Percentiles rank a stretch among this genome's conserved stretches.
Evolutionary conservation across 2,888 invertebrate genomes (phyloP).

Genomic region (Drosophila suboccidentalis): DNA sequence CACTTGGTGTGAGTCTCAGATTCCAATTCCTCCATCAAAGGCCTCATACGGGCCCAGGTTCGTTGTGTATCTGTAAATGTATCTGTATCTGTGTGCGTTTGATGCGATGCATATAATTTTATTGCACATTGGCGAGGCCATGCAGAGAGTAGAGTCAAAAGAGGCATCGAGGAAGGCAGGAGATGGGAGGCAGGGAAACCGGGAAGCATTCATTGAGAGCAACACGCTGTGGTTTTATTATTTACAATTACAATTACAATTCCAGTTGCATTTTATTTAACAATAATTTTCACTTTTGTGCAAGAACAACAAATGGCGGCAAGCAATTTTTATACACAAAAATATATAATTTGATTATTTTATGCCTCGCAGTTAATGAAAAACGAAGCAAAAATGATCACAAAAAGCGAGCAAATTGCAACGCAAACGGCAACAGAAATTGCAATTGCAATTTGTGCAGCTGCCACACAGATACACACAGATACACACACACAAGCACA

Average conservation of each 20-base stretch:
- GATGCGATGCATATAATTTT: constrained; percentile 76
- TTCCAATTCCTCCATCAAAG: constrained; percentile 67
- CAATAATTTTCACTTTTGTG: constrained; percentile 67
- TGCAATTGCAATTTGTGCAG: constrained; percentile 76
- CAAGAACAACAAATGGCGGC: constrained; percentile 37
- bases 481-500: constrained; percentile 6
- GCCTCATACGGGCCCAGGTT: constrained; percentile 20
- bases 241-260: constrained; percentile 78
- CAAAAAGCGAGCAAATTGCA: constrained; percentile 58
- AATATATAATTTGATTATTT: constrained; percentile 84
- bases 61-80: background rate
- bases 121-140: constrained; percentile 62
- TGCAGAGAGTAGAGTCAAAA: constrained; percentile 4
- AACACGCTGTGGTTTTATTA: constrained; percentile 83
- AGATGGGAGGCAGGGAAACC: constrained; percentile 6
- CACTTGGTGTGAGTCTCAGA: constrained; percentile 32
- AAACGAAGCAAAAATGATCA: constrained; percentile 38
- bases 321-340: constrained; percentile 44
- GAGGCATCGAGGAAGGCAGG: constrained; percentile 1
- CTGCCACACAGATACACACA: constrained; percentile 57
- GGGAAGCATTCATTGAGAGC: constrained; percentile 30
- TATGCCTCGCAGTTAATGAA: constrained; percentile 74
- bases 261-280: constrained; percentile 45
- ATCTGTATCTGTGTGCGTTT: constrained; percentile 36
- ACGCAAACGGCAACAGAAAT: constrained; percentile 54